These are phyloP conservation scores for Penaeus chinensis DNA, from an alignment of 1,140 invertebrate species.

Conservation along the genomic window DNA sequence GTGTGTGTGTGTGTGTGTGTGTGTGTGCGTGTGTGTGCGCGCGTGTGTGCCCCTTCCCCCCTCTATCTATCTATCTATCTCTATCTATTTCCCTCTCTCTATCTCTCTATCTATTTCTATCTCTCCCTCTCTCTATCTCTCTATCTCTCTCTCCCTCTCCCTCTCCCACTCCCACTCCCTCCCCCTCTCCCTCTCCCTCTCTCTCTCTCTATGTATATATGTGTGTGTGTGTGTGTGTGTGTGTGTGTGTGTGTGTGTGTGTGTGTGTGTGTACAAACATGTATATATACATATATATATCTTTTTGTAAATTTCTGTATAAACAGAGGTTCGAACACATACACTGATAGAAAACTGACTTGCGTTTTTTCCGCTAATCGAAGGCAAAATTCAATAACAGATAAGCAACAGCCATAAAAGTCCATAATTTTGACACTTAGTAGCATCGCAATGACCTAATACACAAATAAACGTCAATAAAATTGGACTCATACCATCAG, in stretches of 20 bases:
- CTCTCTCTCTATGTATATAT: neutral
- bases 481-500: too few species aligned
- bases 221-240: neutral
- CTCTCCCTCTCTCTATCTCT: neutral
- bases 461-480: too few species aligned
- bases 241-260: neutral
- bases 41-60: neutral
- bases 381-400: too few species aligned
- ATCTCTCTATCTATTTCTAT: neutral
- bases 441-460: too few species aligned
- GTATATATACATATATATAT: conserved; percentile 34
- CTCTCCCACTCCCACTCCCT: neutral
- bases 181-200: too few species aligned
- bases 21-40: neutral
- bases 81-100: too few species aligned
- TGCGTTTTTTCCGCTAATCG: too few species aligned
- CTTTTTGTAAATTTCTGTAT: neutral
- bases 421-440: too few species aligned
- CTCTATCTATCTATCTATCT: neutral
- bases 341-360: too few species aligned
- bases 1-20: too few species aligned
- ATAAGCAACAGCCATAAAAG: too few species aligned
- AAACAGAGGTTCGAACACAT: too few species aligned
- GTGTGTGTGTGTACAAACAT: neutral
- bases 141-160: neutral